Conservation (phyloP, 2,113 vertebrate genomes). For the Salminus brasiliensis region DNA sequence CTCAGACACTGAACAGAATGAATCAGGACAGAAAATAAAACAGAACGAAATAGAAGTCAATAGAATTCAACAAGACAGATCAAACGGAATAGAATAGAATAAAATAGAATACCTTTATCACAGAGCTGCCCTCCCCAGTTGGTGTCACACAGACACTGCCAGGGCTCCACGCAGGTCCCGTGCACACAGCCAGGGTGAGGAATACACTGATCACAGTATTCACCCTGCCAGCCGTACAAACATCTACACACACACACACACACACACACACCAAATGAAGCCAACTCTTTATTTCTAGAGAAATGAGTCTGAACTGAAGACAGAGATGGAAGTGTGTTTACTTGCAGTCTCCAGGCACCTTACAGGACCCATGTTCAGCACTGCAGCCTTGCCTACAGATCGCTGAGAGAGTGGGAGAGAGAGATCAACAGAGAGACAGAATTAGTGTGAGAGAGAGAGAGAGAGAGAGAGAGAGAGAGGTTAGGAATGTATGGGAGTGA, state of each 20-base stretch:
- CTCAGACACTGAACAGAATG: too few species aligned
- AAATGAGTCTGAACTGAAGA: background rate
- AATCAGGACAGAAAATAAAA: too few species aligned
- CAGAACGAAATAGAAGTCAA: background rate
- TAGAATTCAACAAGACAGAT: background rate
- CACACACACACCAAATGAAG: background rate
- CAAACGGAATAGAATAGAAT: background rate
- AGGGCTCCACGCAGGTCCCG: slow-evolving; percentile 93
- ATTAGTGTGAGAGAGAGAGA: slow-evolving; percentile 9
- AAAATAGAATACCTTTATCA: slow-evolving; percentile 88
- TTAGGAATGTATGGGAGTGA: background rate
- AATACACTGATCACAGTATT: slow-evolving; percentile 98
- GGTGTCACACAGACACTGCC: slow-evolving; percentile 98
- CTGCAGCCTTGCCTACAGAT: slow-evolving; percentile 92
- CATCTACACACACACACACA: slow-evolving; percentile 77
- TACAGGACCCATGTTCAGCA: slow-evolving; percentile 85
- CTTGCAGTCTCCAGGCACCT: slow-evolving; percentile 90
- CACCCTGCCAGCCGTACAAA: slow-evolving; percentile 97
- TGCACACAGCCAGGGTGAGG: slow-evolving; percentile 96
- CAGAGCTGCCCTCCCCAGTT: slow-evolving; percentile 99
- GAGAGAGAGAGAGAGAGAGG: slow-evolving; percentile 15
- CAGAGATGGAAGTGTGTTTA: slow-evolving; percentile 63
- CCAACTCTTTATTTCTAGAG: background rate
- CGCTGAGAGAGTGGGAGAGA: slow-evolving; percentile 66
- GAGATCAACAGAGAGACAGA: slow-evolving; percentile 7